Conservation (phyloP, 2,888 invertebrate genomes). For the Ophioninae sp. region DNA sequence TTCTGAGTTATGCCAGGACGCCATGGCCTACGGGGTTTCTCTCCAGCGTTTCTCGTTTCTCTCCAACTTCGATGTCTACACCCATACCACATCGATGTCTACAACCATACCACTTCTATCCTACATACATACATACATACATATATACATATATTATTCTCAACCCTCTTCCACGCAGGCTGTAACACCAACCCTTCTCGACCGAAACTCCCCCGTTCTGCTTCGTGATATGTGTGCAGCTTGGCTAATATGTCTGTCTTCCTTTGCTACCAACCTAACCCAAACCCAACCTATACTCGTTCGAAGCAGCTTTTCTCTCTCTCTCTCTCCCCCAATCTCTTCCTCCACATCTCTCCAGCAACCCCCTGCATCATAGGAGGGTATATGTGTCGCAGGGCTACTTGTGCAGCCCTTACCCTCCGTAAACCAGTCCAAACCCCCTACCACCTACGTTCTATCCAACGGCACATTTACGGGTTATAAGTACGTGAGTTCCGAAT, state of each 20-base stretch:
- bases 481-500: slow-evolving; percentile 55
- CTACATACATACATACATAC: slow-evolving; percentile 11
- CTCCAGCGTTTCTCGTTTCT: slow-evolving; percentile 57
- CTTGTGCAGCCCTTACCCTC: slow-evolving; percentile 57
- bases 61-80: slow-evolving; percentile 58
- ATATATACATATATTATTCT: slow-evolving; percentile 35
- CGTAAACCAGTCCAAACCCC: slow-evolving; percentile 47
- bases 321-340: slow-evolving; percentile 1
- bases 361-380: slow-evolving; percentile 33
- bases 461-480: slow-evolving; percentile 29
- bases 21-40: slow-evolving; percentile 74
- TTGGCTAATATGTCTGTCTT: slow-evolving; percentile 52
- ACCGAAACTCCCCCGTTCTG: slow-evolving; percentile 36
- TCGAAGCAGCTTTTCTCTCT: slow-evolving; percentile 33
- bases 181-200: slow-evolving; percentile 31
- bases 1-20: slow-evolving; percentile 80
- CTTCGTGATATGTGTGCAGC: slow-evolving; percentile 41
- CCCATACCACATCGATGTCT: slow-evolving; percentile 54
- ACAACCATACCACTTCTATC: slow-evolving; percentile 42
- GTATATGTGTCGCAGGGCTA: slow-evolving; percentile 55
- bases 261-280: slow-evolving; percentile 23
- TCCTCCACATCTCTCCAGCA: slow-evolving; percentile 10
- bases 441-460: slow-evolving; percentile 23
- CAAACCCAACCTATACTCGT: slow-evolving; percentile 6
- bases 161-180: slow-evolving; percentile 32